Conservation (phyloP, 2,797 vertebrate species). For the Coregonus suidteri region DNA sequence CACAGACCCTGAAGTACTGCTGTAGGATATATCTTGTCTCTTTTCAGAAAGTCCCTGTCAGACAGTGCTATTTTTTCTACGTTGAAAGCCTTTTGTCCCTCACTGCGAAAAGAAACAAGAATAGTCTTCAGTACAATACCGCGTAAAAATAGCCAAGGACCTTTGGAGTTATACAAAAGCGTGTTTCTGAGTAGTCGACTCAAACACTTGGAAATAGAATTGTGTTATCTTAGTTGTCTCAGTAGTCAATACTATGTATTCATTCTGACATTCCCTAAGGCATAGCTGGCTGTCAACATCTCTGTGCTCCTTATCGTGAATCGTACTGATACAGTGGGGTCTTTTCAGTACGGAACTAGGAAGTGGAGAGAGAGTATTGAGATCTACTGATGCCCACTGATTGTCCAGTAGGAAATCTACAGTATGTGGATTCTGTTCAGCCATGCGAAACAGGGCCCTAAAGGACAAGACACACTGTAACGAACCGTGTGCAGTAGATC, state of each 20-base stretch:
- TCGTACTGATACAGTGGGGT: background rate
- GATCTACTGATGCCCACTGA: background rate
- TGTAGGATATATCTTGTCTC: background rate
- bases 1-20: background rate
- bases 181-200: background rate
- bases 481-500: background rate
- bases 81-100: background rate
- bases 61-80: background rate
- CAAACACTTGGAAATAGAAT: background rate
- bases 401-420: background rate
- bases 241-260: background rate
- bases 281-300: background rate
- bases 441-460: background rate
- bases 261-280: background rate
- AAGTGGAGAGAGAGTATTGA: background rate
- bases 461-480: background rate
- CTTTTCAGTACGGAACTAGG: background rate
- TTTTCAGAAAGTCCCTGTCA: background rate
- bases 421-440: background rate
- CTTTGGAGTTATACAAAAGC: background rate
- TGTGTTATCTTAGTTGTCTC: background rate
- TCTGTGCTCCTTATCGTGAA: background rate
- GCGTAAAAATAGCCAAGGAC: background rate
- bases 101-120: background rate
- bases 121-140: constrained; percentile 1